These are phyloP conservation scores for Drosophila mauritiana DNA, from an alignment of 1,140 invertebrate species.

Conservation along the genomic window DNA sequence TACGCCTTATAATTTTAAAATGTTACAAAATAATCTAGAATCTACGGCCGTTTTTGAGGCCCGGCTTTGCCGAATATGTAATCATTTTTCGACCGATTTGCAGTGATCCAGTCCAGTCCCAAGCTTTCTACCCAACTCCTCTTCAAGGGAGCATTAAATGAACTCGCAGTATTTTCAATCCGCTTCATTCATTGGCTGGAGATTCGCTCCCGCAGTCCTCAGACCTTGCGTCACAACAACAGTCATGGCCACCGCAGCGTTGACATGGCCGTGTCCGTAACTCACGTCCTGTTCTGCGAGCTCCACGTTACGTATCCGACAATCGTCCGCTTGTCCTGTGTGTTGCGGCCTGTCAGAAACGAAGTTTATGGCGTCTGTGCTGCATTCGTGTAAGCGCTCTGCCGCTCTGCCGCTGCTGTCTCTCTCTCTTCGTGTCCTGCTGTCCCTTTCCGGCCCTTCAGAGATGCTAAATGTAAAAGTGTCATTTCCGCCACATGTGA, in stretches of 20 bases:
- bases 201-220: constrained; percentile 7
- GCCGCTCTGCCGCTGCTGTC: not conserved
- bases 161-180: constrained; percentile 59
- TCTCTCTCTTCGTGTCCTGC: not conserved
- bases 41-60: no score
- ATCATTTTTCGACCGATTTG: constrained; percentile 20
- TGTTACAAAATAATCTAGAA: no score
- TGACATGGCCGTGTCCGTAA: constrained; percentile 63
- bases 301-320: constrained; percentile 45
- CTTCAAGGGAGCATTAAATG: constrained; percentile 14
- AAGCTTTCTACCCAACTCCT: constrained; percentile 3
- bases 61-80: no score
- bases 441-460: constrained; percentile 16
- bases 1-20: no score
- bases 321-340: constrained; percentile 20
- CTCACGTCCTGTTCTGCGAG: constrained; percentile 6
- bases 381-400: constrained; percentile 46
- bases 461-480: constrained; percentile 75
- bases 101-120: constrained; percentile 16
- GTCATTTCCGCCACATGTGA: constrained; percentile 82
- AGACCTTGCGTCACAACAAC: constrained; percentile 18
- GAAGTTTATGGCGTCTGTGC: constrained; percentile 79
- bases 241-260: constrained; percentile 62
- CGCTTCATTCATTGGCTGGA: constrained; percentile 66
- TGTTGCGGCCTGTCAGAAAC: constrained; percentile 78